phyloP scores from a whole-genome alignment of 2,888 invertebrate genomes.

The Keiferia lycopersicella region DNA sequence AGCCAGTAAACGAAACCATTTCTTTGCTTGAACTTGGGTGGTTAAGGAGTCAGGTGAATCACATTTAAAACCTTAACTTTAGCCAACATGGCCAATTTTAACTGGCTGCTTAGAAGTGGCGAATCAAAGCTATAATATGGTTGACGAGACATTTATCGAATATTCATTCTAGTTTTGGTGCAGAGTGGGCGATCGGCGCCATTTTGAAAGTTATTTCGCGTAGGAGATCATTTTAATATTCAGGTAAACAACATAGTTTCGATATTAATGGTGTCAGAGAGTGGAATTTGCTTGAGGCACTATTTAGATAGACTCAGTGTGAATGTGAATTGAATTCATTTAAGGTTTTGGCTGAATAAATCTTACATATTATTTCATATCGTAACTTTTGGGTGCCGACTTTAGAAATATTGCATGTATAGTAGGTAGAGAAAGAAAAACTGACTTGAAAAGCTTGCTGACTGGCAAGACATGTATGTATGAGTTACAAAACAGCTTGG shows the following conservation, averaged over 20 bases:
- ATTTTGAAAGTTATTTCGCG: conserved; percentile 70
- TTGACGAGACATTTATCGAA: conserved; percentile 35
- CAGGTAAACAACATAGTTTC: conserved; percentile 18
- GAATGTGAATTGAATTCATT: too few relatives aligned
- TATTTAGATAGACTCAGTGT: neutral
- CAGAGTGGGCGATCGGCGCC: conserved; percentile 67
- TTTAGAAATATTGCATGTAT: too few relatives aligned
- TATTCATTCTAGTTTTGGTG: conserved; percentile 46
- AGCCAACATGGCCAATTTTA: neutral
- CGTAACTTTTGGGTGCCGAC: too few relatives aligned
- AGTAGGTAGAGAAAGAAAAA: too few relatives aligned
- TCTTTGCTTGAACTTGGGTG: too few relatives aligned
- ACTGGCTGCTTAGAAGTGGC: neutral
- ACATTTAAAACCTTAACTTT: too few relatives aligned
- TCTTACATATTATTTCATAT: too few relatives aligned
- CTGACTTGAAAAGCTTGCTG: too few relatives aligned
- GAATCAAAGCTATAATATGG: neutral
- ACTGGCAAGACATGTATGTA: too few relatives aligned
- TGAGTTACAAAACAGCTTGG: neutral
- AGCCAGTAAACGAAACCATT: too few relatives aligned
- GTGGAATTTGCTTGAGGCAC: conserved; percentile 16
- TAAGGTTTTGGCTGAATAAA: too few relatives aligned
- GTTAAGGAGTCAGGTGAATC: too few relatives aligned
- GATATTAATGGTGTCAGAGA: conserved; percentile 14
- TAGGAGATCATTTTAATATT: conserved; percentile 50